Evolutionary conservation across 2,113 vertebrate species (phyloP), one percentile per base, ranked within the genome.

Genomic region (Varanus komodoensis): DNA sequence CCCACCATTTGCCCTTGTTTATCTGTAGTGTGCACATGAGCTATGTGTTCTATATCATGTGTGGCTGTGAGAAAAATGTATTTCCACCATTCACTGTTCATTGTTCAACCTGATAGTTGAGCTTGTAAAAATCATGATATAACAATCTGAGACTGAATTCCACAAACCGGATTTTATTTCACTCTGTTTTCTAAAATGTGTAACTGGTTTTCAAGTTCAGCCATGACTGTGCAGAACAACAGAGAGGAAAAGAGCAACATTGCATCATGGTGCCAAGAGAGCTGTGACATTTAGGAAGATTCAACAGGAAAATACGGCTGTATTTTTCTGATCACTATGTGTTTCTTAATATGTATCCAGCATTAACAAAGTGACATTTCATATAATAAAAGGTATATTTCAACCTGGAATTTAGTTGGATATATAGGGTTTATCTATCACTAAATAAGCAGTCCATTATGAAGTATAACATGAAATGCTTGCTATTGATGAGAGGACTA

Each of bases 1-100:
- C 93, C 90, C 73, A 90, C 1, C 4, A 23, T 89, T 38, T 88
- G 11, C 4, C 83, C 50, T 79, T 77, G 67, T 80, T 89, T 94
- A 64, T 90, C n/a, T 50, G 29, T 80, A 82, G 12, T 69, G 54
- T 92, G 50, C 87, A 5, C 90, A 93, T 91, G 89, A 93, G 88
- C 85, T 27, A 19, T n/a, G 69, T 57, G 27, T 89, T 93, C 89
- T 19, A 3, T 92, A 57, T 78, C 8, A 82, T 75, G 5, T 87
- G 38, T n/a, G 11, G 0, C 0, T 6, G 17, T 67, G n/a, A 81
- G 84, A 21, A 83, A 93, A 92, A 68, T 69, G 23, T 11, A 54
- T 57, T 75, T 93, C 68, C 73, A 86, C 44, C 79, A 48, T 93
- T 77, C 73, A 86, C 23, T 87, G 68, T 86, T 90, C 32, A 67